Evolutionary conservation across 2,797 vertebrate species (phyloP), one percentile per base, ranked within the genome.

Genomic region (Chrosomus eos): DNA sequence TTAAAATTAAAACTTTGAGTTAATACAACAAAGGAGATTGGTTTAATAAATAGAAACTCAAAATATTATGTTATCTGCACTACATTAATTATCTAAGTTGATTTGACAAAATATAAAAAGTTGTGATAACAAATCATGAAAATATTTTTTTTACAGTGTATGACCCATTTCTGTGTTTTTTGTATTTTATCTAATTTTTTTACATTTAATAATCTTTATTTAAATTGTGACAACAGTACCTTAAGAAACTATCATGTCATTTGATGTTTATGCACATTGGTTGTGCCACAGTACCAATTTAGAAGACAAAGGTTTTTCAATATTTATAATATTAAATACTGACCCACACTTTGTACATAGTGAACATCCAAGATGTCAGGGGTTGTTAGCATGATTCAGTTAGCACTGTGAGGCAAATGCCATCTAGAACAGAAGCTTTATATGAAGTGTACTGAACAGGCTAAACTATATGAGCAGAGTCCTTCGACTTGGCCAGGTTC

Each of bases 381-480:
- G 51, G 31, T 16, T 33, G 23, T 55, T 38, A n/a, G 51, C 21
- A 55, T 36, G 11, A 36, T 75, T 75, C 48, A 58, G 9, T 51
- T 74, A 31, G 11, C 48, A 21, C 72, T 53, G 7, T 58, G 53
- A 36, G 31, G 7, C 58, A 38, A 7, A 76, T 76, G 13, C 21
- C 14, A 7, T 76, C 23, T 38, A 51, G 19, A 51, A 36, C 21
- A 23, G 7, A 67, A 10, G 55, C 26, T 73, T 33, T n/a, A 62
- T 62, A 13, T 74, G 3, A 73, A 64, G 16, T 62, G 80, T 45
- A 26, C 13, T 16, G 4, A 53, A 55, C 51, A 0, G 3, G 18
- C 36, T 43, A 31, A 73, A 62, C 28, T 55, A 73, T 26, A 81
- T 23, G 18, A 48, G 21, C 28, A 64, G 81, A 74, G 58, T 36